Percentiles rank a stretch among this genome's conserved stretches.
These are phyloP conservation scores for Trachurus trachurus DNA, from an alignment of 2,797 vertebrate genomes.

Conservation along the genomic window DNA sequence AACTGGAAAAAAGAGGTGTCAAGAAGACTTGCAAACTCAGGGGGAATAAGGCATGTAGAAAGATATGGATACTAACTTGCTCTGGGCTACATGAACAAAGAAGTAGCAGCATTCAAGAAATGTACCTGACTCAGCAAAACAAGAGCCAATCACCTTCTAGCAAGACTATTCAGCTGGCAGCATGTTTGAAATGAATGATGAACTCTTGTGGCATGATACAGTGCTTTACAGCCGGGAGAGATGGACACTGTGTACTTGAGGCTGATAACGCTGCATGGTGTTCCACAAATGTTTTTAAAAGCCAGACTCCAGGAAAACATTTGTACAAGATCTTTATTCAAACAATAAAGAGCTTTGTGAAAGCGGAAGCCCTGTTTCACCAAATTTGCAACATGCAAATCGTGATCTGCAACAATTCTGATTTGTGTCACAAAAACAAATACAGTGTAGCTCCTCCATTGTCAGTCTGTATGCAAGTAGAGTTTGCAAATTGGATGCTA, in stretches of 20 bases:
- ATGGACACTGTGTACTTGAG: slow-evolving; percentile 26
- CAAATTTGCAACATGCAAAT: not conserved
- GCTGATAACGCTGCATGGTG: slow-evolving; percentile 8
- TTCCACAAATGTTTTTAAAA: slow-evolving; percentile 16
- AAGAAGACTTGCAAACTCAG: slow-evolving; percentile 51
- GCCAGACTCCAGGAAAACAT: not conserved
- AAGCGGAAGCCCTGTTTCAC: not conserved
- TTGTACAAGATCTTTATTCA: too few relatives aligned
- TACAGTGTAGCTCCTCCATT: not conserved
- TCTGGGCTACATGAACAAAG: slow-evolving; percentile 31
- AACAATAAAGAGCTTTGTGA: not conserved
- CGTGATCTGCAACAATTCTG: not conserved
- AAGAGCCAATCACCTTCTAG: slow-evolving; percentile 37
- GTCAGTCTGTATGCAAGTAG: not conserved
- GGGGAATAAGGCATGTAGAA: slow-evolving; percentile 17
- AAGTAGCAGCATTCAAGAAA: slow-evolving; percentile 42
- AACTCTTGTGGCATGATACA: slow-evolving; percentile 29
- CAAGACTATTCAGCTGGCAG: slow-evolving; percentile 24
- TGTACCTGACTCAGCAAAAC: slow-evolving; percentile 42
- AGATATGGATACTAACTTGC: slow-evolving; percentile 39
- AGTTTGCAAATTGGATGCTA: not conserved
- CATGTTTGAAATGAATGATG: slow-evolving; percentile 51
- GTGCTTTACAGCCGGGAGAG: slow-evolving; percentile 26
- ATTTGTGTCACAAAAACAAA: not conserved
- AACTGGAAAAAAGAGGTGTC: slow-evolving; percentile 11